A percentile compares a stretch with the other conserved stretches of the same genome.
Conservation (phyloP, 2,113 vertebrate species). For the Riparia riparia region DNA sequence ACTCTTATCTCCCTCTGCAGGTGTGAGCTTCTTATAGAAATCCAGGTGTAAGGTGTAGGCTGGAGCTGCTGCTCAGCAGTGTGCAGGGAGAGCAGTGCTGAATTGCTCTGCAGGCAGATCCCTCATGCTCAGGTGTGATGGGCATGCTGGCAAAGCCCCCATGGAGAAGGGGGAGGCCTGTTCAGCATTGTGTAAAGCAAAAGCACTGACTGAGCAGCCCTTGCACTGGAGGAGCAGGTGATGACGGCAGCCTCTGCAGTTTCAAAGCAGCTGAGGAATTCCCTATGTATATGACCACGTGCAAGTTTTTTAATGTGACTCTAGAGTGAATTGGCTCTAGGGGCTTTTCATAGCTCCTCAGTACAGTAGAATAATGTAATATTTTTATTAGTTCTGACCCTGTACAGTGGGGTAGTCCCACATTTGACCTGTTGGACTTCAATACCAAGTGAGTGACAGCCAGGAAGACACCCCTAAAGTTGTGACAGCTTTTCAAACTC, state of each 20-base stretch:
- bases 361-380: neutral
- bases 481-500: neutral
- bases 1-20: neutral
- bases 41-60: neutral
- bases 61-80: neutral
- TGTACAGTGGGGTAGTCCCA: neutral
- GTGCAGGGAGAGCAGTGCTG: neutral
- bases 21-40: neutral
- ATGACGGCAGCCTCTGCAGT: neutral
- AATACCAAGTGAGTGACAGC: neutral
- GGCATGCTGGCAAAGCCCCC: neutral
- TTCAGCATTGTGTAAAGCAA: neutral
- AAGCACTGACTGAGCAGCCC: neutral
- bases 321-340: neutral
- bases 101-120: neutral
- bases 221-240: neutral
- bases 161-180: neutral
- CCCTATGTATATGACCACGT: neutral
- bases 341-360: neutral
- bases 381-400: neutral
- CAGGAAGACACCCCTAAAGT: neutral
- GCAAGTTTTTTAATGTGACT: neutral
- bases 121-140: fast-evolving
- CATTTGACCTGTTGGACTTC: neutral
- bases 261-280: neutral